Evolutionary conservation across 2,888 invertebrate species (phyloP).

Genomic region (Lasioglossum vierecki): DNA sequence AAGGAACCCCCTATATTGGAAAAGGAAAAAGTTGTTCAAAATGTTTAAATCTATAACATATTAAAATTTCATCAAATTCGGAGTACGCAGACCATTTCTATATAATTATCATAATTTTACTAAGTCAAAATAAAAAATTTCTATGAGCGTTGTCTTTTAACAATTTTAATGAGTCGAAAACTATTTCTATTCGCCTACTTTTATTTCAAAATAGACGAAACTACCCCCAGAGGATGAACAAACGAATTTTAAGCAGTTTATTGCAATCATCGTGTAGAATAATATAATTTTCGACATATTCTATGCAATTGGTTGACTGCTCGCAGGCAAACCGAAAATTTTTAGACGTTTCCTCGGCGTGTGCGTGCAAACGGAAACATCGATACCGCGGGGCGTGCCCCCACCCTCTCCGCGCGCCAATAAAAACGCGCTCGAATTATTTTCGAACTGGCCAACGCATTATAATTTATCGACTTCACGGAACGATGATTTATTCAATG

Average conservation of each 20-base stretch:
- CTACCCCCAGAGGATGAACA: neutral
- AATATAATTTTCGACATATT: neutral
- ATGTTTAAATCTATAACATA: too few species aligned
- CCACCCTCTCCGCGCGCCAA: neutral
- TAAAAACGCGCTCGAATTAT: conserved; percentile 38
- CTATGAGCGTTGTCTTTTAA: too few species aligned
- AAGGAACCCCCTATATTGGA: too few species aligned
- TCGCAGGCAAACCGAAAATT: neutral
- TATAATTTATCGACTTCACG: conserved; percentile 50
- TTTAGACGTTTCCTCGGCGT: neutral
- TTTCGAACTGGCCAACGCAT: conserved; percentile 29
- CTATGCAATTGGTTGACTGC: neutral
- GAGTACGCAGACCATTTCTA: too few species aligned
- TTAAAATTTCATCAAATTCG: too few species aligned
- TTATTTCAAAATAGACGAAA: neutral
- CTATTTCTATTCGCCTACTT: neutral
- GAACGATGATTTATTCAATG: conserved; percentile 28
- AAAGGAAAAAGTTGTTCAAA: too few species aligned
- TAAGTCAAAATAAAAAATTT: too few species aligned
- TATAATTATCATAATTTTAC: too few species aligned
- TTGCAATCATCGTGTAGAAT: neutral
- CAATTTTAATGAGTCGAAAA: too few species aligned
- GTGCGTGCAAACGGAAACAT: conserved; percentile 21
- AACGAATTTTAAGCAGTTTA: neutral
- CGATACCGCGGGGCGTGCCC: neutral